These are phyloP conservation scores for Nothobranchius kuhntae DNA, from an alignment of 2,113 vertebrate species.

Conservation along the genomic window DNA sequence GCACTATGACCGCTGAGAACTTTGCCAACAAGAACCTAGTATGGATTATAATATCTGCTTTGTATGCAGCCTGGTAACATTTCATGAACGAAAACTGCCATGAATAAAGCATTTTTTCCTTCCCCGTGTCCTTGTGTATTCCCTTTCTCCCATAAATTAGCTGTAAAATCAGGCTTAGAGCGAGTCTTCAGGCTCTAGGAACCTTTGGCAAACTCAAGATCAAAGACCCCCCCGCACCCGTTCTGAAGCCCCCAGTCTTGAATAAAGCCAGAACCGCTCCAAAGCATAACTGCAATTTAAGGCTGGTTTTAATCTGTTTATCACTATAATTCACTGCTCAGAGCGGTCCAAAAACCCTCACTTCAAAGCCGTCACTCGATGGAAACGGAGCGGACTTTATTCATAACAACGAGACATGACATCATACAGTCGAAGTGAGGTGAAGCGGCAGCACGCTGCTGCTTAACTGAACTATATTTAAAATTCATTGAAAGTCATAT, in stretches of 20 bases:
- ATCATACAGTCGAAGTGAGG: background rate
- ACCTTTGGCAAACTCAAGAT: conserved; percentile 61
- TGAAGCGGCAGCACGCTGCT: conserved; percentile 9
- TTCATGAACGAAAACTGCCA: conserved; percentile 23
- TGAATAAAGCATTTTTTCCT: conserved; percentile 32
- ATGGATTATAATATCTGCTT: conserved; percentile 35
- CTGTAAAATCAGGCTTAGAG: conserved; percentile 33
- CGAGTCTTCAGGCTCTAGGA: conserved; percentile 45
- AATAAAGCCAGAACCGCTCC: conserved; percentile 56
- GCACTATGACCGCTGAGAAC: conserved; percentile 18
- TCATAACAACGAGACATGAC: conserved; percentile 26
- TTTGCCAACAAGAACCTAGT: conserved; percentile 13
- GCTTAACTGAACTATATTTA: background rate
- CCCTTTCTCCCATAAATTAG: conserved; percentile 31
- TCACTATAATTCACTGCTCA: conserved; percentile 60
- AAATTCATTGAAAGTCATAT: conserved; percentile 14
- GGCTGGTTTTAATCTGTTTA: conserved; percentile 67
- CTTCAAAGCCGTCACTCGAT: conserved; percentile 53
- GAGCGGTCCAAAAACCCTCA: conserved; percentile 50
- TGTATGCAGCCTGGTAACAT: conserved; percentile 20
- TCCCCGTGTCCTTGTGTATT: conserved; percentile 31
- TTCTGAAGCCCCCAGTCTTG: conserved; percentile 50
- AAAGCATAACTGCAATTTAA: conserved; percentile 62
- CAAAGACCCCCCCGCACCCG: conserved; percentile 54
- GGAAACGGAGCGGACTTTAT: conserved; percentile 39